These are phyloP conservation scores for Gobiocypris rarus DNA, from an alignment of 2,113 vertebrate species.

Conservation along the genomic window DNA sequence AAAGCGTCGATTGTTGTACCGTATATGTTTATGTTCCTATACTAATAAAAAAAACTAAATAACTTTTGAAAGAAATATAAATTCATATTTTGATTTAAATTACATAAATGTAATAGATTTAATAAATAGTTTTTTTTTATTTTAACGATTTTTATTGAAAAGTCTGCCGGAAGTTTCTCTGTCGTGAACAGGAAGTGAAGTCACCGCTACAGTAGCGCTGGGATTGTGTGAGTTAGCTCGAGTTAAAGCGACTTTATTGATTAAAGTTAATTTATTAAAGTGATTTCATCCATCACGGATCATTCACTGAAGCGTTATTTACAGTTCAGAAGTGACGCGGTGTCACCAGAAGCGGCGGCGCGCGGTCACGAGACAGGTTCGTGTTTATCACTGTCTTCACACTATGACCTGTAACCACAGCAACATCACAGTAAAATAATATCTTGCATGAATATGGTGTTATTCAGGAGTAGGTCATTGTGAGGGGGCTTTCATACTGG, in stretches of 20 bases:
- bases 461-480: too few relatives aligned
- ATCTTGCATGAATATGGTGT: too few relatives aligned
- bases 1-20: too few relatives aligned
- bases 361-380: background rate
- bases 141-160: background rate
- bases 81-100: too few relatives aligned
- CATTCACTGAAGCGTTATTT: background rate
- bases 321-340: background rate
- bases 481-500: too few relatives aligned
- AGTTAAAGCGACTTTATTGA: conserved; percentile 11
- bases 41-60: too few relatives aligned
- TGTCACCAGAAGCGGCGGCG: background rate
- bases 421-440: background rate
- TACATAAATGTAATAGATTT: too few relatives aligned
- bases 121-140: too few relatives aligned
- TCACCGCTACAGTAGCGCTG: background rate
- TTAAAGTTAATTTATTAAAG: background rate
- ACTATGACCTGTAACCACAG: background rate
- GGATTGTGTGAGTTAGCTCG: background rate
- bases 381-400: background rate
- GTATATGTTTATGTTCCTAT: too few relatives aligned
- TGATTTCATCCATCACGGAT: background rate
- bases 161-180: background rate
- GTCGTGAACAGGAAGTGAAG: background rate
- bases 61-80: too few relatives aligned